Evolutionary conservation across 2,888 invertebrate genomes (phyloP).

Genomic region (Athalia cordata): DNA sequence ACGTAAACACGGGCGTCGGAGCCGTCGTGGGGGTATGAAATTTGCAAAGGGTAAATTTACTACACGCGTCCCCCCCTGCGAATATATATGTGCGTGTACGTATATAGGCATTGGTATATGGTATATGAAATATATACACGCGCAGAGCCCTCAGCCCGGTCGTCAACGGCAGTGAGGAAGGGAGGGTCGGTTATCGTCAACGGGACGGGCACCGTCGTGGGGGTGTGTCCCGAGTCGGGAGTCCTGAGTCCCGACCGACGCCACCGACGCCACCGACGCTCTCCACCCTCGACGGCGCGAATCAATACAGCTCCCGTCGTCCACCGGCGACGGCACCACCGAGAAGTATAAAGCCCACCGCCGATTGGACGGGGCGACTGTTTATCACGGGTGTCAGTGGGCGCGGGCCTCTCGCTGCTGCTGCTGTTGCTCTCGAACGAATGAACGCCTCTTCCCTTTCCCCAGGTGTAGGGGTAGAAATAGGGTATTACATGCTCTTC

Average conservation of each 20-base stretch:
- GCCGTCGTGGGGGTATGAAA: neutral
- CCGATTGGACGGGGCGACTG: conserved; percentile 28
- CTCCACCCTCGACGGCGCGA: conserved; percentile 71
- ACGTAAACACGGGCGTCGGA: conserved; percentile 59
- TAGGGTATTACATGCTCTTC: no score
- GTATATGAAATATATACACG: no score
- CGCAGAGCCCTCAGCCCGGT: no score
- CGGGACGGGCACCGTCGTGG: conserved; percentile 14
- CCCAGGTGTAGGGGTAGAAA: no score
- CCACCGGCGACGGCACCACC: neutral
- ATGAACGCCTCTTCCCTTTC: neutral
- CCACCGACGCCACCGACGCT: conserved; percentile 72
- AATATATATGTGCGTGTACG: no score
- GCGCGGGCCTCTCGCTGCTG: neutral
- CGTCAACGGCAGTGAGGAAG: neutral
- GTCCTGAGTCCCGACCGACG: neutral
- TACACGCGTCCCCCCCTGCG: neutral
- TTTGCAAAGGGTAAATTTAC: neutral
- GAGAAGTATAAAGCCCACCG: conserved; percentile 20
- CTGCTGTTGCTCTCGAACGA: neutral
- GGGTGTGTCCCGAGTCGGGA: conserved; percentile 29
- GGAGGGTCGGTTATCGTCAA: neutral
- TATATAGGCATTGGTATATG: no score
- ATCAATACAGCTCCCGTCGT: conserved; percentile 69
- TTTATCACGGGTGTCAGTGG: conserved; percentile 31